Evolutionary conservation across 2,797 vertebrate species (phyloP), one percentile per base, ranked within the genome.

Genomic region (Perodicticus potto): DNA sequence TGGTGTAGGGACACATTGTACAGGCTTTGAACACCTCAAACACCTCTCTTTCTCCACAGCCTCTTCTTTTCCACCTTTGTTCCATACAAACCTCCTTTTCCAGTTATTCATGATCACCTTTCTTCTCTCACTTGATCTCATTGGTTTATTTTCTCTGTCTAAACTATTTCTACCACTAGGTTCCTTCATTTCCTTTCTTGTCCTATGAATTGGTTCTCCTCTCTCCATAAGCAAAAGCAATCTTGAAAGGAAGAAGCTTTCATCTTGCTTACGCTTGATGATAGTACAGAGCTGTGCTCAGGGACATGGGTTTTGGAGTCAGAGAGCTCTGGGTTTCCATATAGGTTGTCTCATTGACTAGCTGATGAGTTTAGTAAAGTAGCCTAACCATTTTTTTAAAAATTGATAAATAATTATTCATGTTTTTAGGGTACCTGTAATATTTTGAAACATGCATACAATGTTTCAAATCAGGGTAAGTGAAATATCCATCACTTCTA

Each of bases 151-250:
- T 65, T 40, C 22, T 25, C 43, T n/a, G 13, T 91, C 5, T 37
- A 25, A 19, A 16, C 2, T 37, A 2, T 77, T 37, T 80, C 23
- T 5, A 32, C 3, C 1, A 8, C 5, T 10, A 4, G 17, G 25
- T 4, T n/a, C 2, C 45, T 25, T 27, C 27, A 10, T 86, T 32
- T 95, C 2, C 20, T 43, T 76, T 34, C n/a, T 86, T 25, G 3
- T 81, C 1, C 3, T 4, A 19, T 49, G 32, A 92, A 29, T 74
- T 10, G 37, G 1, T 78, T 86, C 4, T 80, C 74, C 61, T 89
- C 4, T 27, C 59, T 76, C 53, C 10, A 43, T 80, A 77, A 70
- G 19, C 43, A 76, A 27, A 10, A 94, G 11, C 43, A 4, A 34
- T 40, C 20, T 74, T 17, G 11, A 73, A 82, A 53, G 32, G 63